Evolutionary conservation across 2,888 invertebrate species (phyloP).

Genomic region (Trimorus sp.): DNA sequence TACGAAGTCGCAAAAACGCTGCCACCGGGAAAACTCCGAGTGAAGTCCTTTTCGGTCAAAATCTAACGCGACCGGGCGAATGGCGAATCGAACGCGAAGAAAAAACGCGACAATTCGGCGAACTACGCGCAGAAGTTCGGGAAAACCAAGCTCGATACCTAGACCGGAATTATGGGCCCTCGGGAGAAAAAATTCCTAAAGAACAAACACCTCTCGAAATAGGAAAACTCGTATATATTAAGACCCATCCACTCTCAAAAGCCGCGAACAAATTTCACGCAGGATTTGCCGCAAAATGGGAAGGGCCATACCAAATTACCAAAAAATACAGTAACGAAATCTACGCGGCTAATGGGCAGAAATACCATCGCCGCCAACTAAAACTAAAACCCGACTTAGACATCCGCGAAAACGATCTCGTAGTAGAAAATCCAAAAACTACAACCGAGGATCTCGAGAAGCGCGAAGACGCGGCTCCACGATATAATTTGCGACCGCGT

Average conservation of each 20-base stretch:
- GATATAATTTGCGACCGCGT: conserved; percentile 6
- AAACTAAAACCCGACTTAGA: background rate
- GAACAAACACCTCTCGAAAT: too few species aligned
- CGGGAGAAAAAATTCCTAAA: too few species aligned
- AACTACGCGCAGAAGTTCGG: background rate
- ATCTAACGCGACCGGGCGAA: conserved; percentile 35
- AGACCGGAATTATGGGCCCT: too few species aligned
- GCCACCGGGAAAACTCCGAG: conserved; percentile 29
- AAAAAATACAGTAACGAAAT: background rate
- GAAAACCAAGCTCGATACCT: background rate
- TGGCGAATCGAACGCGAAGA: conserved; percentile 13
- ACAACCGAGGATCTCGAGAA: too few species aligned
- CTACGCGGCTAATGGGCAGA: conserved; percentile 10
- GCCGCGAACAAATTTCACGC: conserved; percentile 30
- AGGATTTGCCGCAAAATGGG: conserved; percentile 39
- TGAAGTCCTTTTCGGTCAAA: conserved; percentile 11
- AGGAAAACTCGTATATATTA: background rate
- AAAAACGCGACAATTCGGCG: background rate
- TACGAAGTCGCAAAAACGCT: conserved; percentile 20
- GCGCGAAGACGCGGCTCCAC: background rate
- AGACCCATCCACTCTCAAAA: conserved; percentile 27
- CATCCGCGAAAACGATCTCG: background rate
- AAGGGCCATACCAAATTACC: conserved; percentile 9
- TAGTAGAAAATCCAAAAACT: too few species aligned
- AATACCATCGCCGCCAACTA: conserved; percentile 15